Evolutionary conservation across 1,140 invertebrate genomes (phyloP).

Genomic region (Papilio machaon): DNA sequence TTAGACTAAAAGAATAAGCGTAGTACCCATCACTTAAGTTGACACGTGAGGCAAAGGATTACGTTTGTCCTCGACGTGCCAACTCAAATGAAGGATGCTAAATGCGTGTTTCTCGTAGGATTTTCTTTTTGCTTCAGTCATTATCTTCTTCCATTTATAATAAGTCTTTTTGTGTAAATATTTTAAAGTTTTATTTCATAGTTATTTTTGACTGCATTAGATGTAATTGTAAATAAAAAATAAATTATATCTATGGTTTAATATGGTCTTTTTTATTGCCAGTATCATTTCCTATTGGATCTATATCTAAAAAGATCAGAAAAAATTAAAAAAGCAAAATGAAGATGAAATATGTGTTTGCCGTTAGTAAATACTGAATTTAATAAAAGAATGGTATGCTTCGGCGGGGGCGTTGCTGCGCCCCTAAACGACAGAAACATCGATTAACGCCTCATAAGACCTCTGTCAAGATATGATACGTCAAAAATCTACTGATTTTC

Average conservation of each 20-base stretch:
- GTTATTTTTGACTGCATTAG: slow-evolving; percentile 59
- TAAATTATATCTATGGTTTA: slow-evolving; percentile 62
- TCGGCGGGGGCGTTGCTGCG: no score
- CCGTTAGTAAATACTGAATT: no score
- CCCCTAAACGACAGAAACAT: no score
- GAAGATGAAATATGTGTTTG: background rate
- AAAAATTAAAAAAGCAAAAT: background rate
- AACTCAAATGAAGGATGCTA: background rate
- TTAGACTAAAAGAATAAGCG: background rate
- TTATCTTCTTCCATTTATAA: slow-evolving; percentile 43
- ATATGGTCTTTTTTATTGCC: slow-evolving; percentile 42
- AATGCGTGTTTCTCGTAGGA: background rate
- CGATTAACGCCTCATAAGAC: no score
- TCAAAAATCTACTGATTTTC: no score
- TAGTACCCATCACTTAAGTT: background rate
- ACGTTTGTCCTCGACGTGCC: background rate
- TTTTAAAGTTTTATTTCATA: slow-evolving; percentile 47
- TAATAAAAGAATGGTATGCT: no score
- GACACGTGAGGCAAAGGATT: background rate
- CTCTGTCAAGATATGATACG: no score
- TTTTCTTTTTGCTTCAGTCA: slow-evolving; percentile 45
- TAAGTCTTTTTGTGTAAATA: slow-evolving; percentile 47
- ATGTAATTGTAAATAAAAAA: slow-evolving; percentile 52
- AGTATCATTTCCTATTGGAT: background rate
- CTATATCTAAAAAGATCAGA: no score